A percentile compares a stretch with the other conserved stretches of the same genome.
These are phyloP conservation scores for Karalla daura DNA, from an alignment of 2,797 vertebrate genomes.

Conservation along the genomic window DNA sequence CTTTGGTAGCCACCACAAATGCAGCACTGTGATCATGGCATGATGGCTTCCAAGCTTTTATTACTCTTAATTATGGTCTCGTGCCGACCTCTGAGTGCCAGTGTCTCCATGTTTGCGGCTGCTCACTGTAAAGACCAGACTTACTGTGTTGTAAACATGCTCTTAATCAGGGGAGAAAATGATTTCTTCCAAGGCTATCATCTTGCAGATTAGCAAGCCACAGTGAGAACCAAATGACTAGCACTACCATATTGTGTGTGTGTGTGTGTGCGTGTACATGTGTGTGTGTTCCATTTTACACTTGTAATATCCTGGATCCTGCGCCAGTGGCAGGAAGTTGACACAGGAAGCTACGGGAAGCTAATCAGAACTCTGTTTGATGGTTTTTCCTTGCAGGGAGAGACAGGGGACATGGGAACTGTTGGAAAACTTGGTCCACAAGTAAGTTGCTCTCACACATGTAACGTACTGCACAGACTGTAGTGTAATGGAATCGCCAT, in stretches of 20 bases:
- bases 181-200: conserved; percentile 42
- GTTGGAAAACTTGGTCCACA: conserved; percentile 91
- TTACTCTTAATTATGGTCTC: conserved; percentile 2
- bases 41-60: conserved; percentile 18
- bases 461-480: conserved; percentile 9
- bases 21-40: neutral
- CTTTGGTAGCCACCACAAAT: conserved; percentile 26
- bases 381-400: conserved; percentile 88
- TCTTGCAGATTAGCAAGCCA: conserved; percentile 49
- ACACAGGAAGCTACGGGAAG: conserved; percentile 44
- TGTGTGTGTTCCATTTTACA: conserved; percentile 37
- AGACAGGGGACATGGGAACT: conserved; percentile 91
- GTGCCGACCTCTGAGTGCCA: conserved; percentile 10
- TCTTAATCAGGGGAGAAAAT: conserved; percentile 53
- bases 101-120: conserved; percentile 26
- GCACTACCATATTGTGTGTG: conserved; percentile 13
- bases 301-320: conserved; percentile 31
- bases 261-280: conserved; percentile 35
- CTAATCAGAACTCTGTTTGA: conserved; percentile 49
- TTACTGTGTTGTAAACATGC: conserved; percentile 50
- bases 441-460: conserved; percentile 82
- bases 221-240: conserved; percentile 22
- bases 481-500: conserved; percentile 16
- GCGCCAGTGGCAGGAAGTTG: conserved; percentile 5
- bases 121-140: conserved; percentile 12